These are phyloP conservation scores for Aphelinus certus DNA, from an alignment of 1,140 invertebrate species.

Conservation along the genomic window DNA sequence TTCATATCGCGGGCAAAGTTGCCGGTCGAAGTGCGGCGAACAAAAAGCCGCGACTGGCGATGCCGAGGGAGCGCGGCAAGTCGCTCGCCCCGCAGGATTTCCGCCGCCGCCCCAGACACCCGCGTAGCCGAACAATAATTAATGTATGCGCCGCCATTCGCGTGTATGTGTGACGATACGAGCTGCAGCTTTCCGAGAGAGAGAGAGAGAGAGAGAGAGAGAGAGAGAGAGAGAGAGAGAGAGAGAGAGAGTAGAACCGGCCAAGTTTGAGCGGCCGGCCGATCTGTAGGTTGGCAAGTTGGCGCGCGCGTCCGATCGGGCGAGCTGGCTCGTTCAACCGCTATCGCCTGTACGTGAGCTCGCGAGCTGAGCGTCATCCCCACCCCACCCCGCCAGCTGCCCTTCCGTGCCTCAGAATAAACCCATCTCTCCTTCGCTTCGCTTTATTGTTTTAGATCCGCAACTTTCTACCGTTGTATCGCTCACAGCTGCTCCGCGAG, in stretches of 20 bases:
- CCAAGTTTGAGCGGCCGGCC: no score
- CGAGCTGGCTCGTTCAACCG: neutral
- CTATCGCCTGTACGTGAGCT: slow-evolving; percentile 9
- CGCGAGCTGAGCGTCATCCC: neutral
- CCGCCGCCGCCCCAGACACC: neutral
- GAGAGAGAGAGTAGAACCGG: neutral
- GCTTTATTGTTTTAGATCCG: no score
- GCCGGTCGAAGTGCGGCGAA: neutral
- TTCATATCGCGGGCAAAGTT: neutral
- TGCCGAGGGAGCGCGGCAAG: no score
- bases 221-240: neutral
- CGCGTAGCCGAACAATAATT: no score
- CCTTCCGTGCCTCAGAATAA: no score
- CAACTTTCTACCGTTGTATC: no score
- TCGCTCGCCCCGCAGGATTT: slow-evolving; percentile 2
- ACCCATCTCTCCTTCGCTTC: no score
- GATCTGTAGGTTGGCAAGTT: no score
- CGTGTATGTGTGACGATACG: neutral
- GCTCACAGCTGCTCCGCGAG: no score
- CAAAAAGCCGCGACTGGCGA: slow-evolving; percentile 13
- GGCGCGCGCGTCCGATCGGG: no score
- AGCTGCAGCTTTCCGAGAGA: neutral
- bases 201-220: slow-evolving; percentile 4
- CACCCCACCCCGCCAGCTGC: no score
- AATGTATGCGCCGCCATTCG: no score